Evolutionary conservation across 2,888 invertebrate genomes (phyloP).

Genomic region (Cryptocephalus moraei): DNA sequence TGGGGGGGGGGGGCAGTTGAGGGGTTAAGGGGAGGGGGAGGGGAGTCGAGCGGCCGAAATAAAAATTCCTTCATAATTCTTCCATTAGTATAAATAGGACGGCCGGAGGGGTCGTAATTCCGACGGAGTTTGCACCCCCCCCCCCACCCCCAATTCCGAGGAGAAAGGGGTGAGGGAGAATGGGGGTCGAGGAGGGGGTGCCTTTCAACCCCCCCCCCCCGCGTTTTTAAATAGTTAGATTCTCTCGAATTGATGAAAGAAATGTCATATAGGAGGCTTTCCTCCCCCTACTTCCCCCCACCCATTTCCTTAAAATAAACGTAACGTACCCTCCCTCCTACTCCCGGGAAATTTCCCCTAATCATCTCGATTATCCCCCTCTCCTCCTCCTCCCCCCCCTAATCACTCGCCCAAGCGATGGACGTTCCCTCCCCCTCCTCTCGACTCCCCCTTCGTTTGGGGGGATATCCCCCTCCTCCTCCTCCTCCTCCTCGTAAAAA

Average conservation of each 20-base stretch:
- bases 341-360: neutral
- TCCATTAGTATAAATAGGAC: slow-evolving; percentile 23
- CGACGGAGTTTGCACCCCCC: slow-evolving; percentile 8
- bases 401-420: slow-evolving; percentile 25
- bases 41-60: slow-evolving; percentile 21
- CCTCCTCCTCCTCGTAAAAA: slow-evolving; percentile 18
- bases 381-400: slow-evolving; percentile 15
- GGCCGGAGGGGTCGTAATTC: slow-evolving; percentile 5
- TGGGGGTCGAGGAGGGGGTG: too few relatives aligned
- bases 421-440: slow-evolving; percentile 4
- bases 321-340: neutral
- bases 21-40: too few relatives aligned
- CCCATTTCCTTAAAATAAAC: too few relatives aligned
- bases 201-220: neutral
- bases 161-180: too few relatives aligned
- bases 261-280: too few relatives aligned
- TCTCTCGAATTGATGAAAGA: too few relatives aligned
- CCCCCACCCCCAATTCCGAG: too few relatives aligned
- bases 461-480: too few relatives aligned
- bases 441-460: too few relatives aligned
- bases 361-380: too few relatives aligned
- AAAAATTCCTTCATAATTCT: slow-evolving; percentile 30
- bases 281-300: neutral
- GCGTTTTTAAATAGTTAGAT: too few relatives aligned
- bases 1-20: too few relatives aligned